These are phyloP conservation scores for Rachycentron canadum DNA, from an alignment of 2,797 vertebrate genomes.

Conservation along the genomic window DNA sequence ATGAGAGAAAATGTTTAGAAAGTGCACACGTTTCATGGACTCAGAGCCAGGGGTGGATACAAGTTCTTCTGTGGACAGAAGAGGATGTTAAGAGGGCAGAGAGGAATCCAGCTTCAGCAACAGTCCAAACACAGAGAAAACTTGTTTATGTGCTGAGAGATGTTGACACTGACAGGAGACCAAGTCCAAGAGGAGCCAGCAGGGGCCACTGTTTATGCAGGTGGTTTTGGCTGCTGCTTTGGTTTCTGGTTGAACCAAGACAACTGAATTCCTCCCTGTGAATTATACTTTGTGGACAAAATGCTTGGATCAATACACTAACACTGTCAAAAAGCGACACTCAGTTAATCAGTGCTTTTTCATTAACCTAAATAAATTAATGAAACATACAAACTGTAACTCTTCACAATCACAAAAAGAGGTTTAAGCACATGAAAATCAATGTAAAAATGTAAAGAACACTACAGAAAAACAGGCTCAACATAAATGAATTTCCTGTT, in stretches of 20 bases:
- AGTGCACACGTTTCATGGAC: conserved; percentile 69
- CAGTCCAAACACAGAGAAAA: conserved; percentile 46
- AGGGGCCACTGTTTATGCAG: conserved; percentile 83
- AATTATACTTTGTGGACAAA: conserved; percentile 7
- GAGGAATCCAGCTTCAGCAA: conserved; percentile 51
- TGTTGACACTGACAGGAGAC: conserved; percentile 38
- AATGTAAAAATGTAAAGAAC: neutral
- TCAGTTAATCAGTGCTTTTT: conserved; percentile 5
- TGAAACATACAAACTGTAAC: neutral
- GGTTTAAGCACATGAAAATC: neutral
- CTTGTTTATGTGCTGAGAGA: conserved; percentile 37
- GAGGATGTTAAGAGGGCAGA: conserved; percentile 54
- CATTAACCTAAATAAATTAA: conserved; percentile 13
- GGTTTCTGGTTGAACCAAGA: conserved; percentile 21
- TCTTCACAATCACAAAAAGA: neutral
- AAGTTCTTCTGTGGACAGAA: conserved; percentile 52
- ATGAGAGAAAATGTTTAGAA: conserved; percentile 67
- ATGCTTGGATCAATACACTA: conserved; percentile 21
- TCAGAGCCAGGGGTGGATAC: conserved; percentile 45
- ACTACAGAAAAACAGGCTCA: neutral
- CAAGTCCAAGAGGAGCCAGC: conserved; percentile 70
- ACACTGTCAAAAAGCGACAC: conserved; percentile 11
- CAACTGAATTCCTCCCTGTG: conserved; percentile 8
- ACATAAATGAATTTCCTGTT: neutral
- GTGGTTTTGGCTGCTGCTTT: conserved; percentile 25